Conservation (phyloP, 2,888 invertebrate species). For the Dermolepida albohirtum region DNA sequence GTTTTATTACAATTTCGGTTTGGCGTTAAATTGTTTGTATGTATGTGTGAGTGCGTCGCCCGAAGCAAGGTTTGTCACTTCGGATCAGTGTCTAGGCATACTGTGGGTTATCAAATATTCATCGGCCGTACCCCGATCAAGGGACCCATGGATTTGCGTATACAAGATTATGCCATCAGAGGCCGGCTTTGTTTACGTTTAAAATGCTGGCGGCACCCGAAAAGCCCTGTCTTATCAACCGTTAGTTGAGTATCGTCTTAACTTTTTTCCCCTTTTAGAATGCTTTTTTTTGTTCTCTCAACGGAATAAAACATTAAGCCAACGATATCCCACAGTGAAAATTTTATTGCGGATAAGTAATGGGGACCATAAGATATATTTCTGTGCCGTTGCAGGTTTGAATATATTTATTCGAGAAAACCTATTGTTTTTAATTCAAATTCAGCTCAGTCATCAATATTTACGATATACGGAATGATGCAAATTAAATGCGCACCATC, state of each 20-base stretch:
- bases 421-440: background rate
- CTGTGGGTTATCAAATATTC: constrained; percentile 34
- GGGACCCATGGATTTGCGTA: constrained; percentile 35
- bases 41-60: background rate
- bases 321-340: constrained; percentile 11
- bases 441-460: background rate
- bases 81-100: background rate
- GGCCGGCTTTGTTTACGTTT: constrained; percentile 35
- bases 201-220: constrained; percentile 22
- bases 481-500: too few relatives aligned
- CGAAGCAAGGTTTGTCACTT: constrained; percentile 31
- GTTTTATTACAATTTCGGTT: constrained; percentile 2
- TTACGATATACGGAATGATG: too few relatives aligned
- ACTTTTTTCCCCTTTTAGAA: constrained; percentile 16
- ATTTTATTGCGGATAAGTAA: constrained; percentile 36
- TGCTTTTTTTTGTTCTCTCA: background rate
- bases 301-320: constrained; percentile 35
- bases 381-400: background rate
- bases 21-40: background rate
- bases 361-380: background rate
- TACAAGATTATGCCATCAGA: constrained; percentile 38
- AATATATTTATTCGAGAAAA: background rate
- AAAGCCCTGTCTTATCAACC: constrained; percentile 29
- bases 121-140: constrained; percentile 31
- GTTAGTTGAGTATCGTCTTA: constrained; percentile 27